Conservation (phyloP, 1,140 invertebrate species). For the Dendroctonus ponderosae region DNA sequence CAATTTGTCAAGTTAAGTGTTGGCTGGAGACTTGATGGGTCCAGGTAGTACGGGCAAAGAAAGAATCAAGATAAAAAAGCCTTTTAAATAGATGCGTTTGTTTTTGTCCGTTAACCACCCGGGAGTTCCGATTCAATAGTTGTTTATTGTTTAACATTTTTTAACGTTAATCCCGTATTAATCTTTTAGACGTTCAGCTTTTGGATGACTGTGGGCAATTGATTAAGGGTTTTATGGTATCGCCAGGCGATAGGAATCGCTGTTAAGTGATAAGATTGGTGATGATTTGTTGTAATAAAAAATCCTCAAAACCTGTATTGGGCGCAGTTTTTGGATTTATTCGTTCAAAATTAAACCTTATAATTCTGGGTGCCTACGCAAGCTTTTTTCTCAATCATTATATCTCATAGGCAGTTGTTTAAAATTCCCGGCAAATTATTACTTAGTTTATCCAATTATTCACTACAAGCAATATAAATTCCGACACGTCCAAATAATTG, state of each 20-base stretch:
- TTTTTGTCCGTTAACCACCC: constrained; percentile 13
- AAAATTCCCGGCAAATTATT: constrained; percentile 8
- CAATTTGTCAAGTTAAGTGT: constrained; percentile 41
- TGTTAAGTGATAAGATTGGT: no score
- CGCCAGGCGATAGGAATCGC: no score
- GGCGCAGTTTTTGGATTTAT: no score
- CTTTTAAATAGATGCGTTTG: constrained; percentile 26
- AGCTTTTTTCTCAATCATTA: no score
- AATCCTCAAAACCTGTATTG: no score
- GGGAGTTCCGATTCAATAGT: constrained; percentile 19
- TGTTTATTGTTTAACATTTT: constrained; percentile 28
- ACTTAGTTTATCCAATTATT: constrained; percentile 12
- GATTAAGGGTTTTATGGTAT: no score
- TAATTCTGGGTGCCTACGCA: no score
- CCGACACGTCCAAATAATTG: constrained; percentile 6
- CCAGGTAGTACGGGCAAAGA: constrained; percentile 22
- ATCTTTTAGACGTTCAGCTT: background rate
- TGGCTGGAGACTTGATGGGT: constrained; percentile 27
- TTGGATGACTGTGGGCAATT: no score
- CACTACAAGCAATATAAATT: constrained; percentile 7
- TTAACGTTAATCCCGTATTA: constrained; percentile 14
- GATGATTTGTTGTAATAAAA: no score
- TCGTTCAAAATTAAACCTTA: no score
- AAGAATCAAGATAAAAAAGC: constrained; percentile 27
- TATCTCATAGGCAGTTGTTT: background rate